Base-by-base conservation (phyloP, 2,797 vertebrate species). In the Nyctalus aviator region DNA sequence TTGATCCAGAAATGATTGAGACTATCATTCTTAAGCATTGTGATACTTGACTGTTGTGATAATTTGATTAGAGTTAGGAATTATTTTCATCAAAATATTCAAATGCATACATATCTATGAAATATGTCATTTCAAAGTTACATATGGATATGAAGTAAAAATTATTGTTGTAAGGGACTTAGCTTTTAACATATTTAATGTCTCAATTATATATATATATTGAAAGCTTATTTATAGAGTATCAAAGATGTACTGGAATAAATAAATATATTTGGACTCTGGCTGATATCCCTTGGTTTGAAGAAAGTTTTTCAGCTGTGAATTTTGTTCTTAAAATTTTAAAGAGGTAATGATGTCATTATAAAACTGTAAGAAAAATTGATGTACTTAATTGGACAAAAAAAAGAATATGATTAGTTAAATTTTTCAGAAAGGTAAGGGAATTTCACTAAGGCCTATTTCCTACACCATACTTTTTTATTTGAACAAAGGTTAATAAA, bases 401-500 rank as follows among this genome's bases (percentile, higher is more conserved):
- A 93, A 89, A 90, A 11, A 53, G 1, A 64, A 86, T 48, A 62
- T 41, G 5, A 69, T 89, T 89, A 89, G 27, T 72, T 10, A 17
- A 83, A 92, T 66, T 91, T 91, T 91, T 59, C 41, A n/a, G 55
- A 94, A 83, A 87, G 9, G 12, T 78, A 32, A 66, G 10, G 57
- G 0, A 81, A 9, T 78, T 93, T 21, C 35, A 77, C 8, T 84
- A 66, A 84, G 44, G 17, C 53, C 18, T 48, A 4, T 87, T 95
- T 96, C 6, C 25, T 10, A 82, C 9, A 75, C 3, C 5, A 53
- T 46, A 46, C 0, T 79, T 79, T 62, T 84, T 17, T 50, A 69
- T 89, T 84, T 73, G 32, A 89, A 84, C 30, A 87, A 77, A 91
- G 37, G 21, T 82, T 87, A 94, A 78, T 79, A 82, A 90, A 87